These are phyloP conservation scores for Xestia c-nigrum DNA, from an alignment of 2,888 invertebrate genomes.

Conservation along the genomic window DNA sequence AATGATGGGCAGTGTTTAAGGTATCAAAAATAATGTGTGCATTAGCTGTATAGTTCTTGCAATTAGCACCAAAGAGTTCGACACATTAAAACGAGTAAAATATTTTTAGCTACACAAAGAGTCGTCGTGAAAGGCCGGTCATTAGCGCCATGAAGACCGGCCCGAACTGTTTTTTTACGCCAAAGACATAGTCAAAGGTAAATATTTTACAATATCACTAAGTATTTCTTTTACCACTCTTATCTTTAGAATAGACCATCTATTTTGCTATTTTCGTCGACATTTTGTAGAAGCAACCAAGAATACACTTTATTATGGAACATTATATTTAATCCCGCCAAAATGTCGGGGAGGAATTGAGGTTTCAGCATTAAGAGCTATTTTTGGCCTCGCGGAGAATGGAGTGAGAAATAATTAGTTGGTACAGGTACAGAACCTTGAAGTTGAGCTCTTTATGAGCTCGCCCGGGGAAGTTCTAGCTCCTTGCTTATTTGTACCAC, in stretches of 20 bases:
- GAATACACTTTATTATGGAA: constrained; percentile 17
- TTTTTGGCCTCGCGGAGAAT: constrained; percentile 16
- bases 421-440: neutral
- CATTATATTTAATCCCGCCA: constrained; percentile 54
- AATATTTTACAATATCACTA: constrained; percentile 10
- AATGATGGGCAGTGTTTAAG: too few species aligned
- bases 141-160: neutral
- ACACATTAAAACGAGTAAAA: neutral
- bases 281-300: constrained; percentile 24
- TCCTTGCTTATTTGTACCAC: neutral
- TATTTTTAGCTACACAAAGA: neutral
- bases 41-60: too few species aligned
- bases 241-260: constrained; percentile 21
- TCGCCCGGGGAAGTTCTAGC: neutral
- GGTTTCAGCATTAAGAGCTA: constrained; percentile 38
- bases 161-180: neutral
- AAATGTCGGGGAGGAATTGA: constrained; percentile 44
- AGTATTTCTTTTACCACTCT: constrained; percentile 5
- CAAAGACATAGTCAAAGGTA: neutral
- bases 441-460: neutral
- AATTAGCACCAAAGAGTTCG: neutral
- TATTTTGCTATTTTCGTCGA: constrained; percentile 25
- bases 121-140: neutral
- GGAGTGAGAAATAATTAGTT: constrained; percentile 1
- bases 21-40: too few species aligned